Base-by-base conservation (phyloP, 2,113 vertebrate species). In the Condylura cristata region DNA sequence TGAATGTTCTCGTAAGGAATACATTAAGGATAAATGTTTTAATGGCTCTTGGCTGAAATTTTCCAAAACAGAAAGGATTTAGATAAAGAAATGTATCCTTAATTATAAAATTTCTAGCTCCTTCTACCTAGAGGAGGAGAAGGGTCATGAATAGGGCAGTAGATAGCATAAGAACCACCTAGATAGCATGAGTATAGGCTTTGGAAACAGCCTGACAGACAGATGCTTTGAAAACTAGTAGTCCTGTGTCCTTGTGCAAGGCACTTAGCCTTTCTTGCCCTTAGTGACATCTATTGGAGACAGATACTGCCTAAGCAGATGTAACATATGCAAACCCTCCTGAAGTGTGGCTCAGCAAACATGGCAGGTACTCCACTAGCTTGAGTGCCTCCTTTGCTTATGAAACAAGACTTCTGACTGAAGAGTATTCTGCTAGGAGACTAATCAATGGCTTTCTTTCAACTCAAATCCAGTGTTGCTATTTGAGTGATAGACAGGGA, bases 281-380 rank as follows among this genome's bases (percentile, higher is more conserved):
- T 70, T 39, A 5, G 0, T 70, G 68, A 30, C 48, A 87, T 11
- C 14, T 24, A 7, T 63, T 86, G 75, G 34, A 60, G 12, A 14
- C 46, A 63, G 48, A 44, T n/a, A 48, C 11, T 53, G 56, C 44
- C 51, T 88, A 58, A 76, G 61, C 37, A 3, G 14, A 86, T 58
- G 8, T 28, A 74, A 61, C 41, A 12, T n/a, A 32, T 13, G 88
- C 32, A 58, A 81, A 93, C 78, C 66, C 28, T 63, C 44, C 56
- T 44, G 37, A 79, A 83, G 37, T 44, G 34, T 8, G 32, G 71
- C 91, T 95, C 76, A 87, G 82, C 56, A 95, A 76, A 90, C 56
- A 80, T 8, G 37, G 44, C 26, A 44, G 46, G 44, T 13, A 0
- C 18, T 46, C 39, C 3, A 28, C 68, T 85, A 86, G 74, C 5